Conservation (phyloP, 2,888 invertebrate genomes). For the Melolontha melolontha region DNA sequence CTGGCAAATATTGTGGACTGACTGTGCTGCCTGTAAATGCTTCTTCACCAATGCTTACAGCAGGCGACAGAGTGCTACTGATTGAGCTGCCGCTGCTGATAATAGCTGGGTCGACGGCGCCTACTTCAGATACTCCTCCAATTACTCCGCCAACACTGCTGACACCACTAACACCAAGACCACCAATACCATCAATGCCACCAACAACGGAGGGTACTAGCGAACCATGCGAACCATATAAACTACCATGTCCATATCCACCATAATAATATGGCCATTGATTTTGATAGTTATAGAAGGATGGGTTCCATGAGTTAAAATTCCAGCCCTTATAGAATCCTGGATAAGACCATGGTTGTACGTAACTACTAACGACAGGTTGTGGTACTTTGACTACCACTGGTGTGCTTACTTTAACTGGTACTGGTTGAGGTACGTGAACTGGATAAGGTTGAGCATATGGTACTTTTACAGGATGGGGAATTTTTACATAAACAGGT, state of each 20-base stretch:
- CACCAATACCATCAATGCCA: slow-evolving; percentile 2
- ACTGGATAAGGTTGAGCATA: slow-evolving; percentile 58
- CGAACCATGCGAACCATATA: neutral
- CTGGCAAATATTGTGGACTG: slow-evolving; percentile 23
- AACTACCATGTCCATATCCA: neutral
- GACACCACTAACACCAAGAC: slow-evolving; percentile 15
- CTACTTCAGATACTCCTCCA: slow-evolving; percentile 20
- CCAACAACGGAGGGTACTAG: neutral
- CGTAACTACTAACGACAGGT: slow-evolving; percentile 9
- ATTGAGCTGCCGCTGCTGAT: neutral
- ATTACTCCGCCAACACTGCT: neutral
- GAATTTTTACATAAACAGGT: slow-evolving; percentile 47
- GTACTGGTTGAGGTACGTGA: slow-evolving; percentile 55
- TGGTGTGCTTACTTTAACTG: slow-evolving; percentile 50
- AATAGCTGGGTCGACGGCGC: neutral
- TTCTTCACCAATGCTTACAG: slow-evolving; percentile 15
- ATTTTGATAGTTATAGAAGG: slow-evolving; percentile 2
- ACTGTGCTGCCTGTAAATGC: slow-evolving; percentile 19
- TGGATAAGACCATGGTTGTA: slow-evolving; percentile 8
- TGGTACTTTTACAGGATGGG: slow-evolving; percentile 47
- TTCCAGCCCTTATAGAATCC: slow-evolving; percentile 4
- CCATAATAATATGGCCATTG: slow-evolving; percentile 8
- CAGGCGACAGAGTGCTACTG: slow-evolving; percentile 12
- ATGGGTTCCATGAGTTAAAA: slow-evolving; percentile 7
- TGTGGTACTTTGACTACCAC: slow-evolving; percentile 55